Conservation (phyloP, 2,797 vertebrate species). For the Trichosurus vulpecula region DNA sequence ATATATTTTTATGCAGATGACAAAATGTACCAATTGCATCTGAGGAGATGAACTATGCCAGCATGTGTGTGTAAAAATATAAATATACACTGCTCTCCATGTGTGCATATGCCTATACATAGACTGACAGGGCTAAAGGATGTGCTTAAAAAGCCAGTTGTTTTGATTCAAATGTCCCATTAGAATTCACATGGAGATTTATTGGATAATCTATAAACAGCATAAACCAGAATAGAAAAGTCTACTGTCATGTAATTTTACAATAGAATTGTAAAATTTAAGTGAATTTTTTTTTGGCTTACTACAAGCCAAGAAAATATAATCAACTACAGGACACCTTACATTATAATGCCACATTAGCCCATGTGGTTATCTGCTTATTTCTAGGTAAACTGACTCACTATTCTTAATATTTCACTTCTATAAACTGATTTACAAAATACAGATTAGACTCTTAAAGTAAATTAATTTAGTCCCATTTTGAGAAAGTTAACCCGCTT, state of each 20-base stretch:
- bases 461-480: not conserved
- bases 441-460: not conserved
- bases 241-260: not conserved
- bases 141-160: not conserved
- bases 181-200: not conserved
- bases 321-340: not conserved
- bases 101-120: not conserved
- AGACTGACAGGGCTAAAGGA: not conserved
- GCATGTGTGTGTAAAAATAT: not conserved
- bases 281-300: not conserved
- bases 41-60: not conserved
- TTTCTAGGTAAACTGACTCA: conserved; percentile 21
- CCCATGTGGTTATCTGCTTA: not conserved
- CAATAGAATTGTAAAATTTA: not conserved
- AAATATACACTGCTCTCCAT: not conserved
- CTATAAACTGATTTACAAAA: conserved; percentile 32
- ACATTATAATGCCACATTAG: conserved; percentile 25
- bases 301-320: conserved; percentile 16
- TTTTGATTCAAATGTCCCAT: not conserved
- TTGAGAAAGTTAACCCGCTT: not conserved
- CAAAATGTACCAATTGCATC: not conserved
- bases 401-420: not conserved
- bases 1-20: not conserved
- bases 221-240: not conserved
- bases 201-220: not conserved